Evolutionary conservation across 2,113 vertebrate genomes (phyloP).

Genomic region (Salvelinus fontinalis): DNA sequence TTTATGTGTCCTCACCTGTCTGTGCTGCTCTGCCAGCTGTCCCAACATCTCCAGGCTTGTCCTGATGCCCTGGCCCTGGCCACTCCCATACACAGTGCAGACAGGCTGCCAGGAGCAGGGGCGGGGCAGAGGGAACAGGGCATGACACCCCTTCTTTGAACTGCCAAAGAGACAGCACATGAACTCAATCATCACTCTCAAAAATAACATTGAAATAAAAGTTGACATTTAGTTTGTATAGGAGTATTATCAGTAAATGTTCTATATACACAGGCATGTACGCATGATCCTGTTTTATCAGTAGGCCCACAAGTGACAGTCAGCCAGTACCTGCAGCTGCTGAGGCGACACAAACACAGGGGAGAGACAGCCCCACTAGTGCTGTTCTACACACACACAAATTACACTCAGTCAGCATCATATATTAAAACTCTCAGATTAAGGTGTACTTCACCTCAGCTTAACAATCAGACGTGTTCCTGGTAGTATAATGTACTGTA

Average conservation of each 20-base stretch:
- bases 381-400: constrained; percentile 57
- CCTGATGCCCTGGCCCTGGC: neutral
- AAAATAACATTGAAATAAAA: neutral
- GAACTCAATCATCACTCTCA: neutral
- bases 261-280: no score
- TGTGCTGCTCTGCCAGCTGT: constrained; percentile 41
- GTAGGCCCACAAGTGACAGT: constrained; percentile 33
- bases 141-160: constrained; percentile 5
- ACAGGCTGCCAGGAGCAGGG: constrained; percentile 78
- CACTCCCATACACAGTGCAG: constrained; percentile 60
- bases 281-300: no score
- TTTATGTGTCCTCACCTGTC: constrained; percentile 62
- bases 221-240: no score
- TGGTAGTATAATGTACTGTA: constrained; percentile 57
- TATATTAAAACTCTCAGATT: neutral
- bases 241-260: constrained; percentile 27
- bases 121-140: constrained; percentile 14
- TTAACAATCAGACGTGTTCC: neutral
- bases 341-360: constrained; percentile 66
- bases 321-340: constrained; percentile 71
- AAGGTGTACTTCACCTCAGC: no score
- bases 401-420: neutral
- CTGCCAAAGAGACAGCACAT: constrained; percentile 39
- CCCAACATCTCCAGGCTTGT: constrained; percentile 44
- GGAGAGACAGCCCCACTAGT: constrained; percentile 82